Evolutionary conservation across 1,140 invertebrate species (phyloP), one percentile per base, ranked within the genome.

Genomic region (Pseudomyrmex pallidus): DNA sequence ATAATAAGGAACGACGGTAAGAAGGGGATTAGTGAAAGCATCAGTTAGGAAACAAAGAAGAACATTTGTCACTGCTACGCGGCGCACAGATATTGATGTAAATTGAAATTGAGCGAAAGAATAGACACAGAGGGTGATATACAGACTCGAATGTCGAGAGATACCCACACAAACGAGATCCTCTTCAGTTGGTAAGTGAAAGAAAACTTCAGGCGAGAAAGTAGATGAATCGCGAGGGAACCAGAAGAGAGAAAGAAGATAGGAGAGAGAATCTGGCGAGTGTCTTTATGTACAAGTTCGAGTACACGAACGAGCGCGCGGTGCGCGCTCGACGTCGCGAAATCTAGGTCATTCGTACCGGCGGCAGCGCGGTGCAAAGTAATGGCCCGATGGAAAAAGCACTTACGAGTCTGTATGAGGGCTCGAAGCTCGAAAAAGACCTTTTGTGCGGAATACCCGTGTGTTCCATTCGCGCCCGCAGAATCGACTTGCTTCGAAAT

Each of bases 311-410:
- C 52, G 20, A 25, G 46, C 67, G 12, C 8, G n/a, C 48, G 25
- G 20, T 12, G 17, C 10, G n/a, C 15, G 54, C 44, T 68, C 64
- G 76, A 46, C 63, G 22, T 10, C 15, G 57, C 80, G 74, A 82
- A 85, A 89, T 89, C 72, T 89, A 76, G 88, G 85, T 83, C 88
- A 88, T 76, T 76, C 50, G 35, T 63, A 70, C 73, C 48, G 72
- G 25, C 57, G 35, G 35, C 35, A 7, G 35, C 35, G 35, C 35
- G 35, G 35, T 35, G 57, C 46, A 54, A 56, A 86, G 85, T 89
- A 89, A 89, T 82, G 87, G 73, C 72, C 25, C 57, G 57, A 15
- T 82, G 82, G 57, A 64, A 70, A 84, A 84, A 84, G 66, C 66
- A 72, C 74, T 52, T 59, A 25, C 67, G 48, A 67, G 3, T 66